Conservation (phyloP, 2,888 invertebrate genomes). For the Synanthedon tipuliformis region DNA sequence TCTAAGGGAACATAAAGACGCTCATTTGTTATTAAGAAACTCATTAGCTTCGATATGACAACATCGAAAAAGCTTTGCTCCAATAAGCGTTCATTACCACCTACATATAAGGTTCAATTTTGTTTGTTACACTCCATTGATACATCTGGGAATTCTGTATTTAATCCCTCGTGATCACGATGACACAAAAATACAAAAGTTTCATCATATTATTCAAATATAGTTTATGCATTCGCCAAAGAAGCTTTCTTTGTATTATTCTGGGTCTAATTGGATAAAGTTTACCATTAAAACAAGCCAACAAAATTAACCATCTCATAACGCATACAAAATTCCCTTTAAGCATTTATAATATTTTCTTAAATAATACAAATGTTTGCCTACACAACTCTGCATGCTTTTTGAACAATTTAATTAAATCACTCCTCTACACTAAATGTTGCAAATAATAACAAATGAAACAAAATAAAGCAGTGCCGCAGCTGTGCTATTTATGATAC, state of each 20-base stretch:
- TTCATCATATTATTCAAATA: too few relatives aligned
- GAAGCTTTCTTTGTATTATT: too few relatives aligned
- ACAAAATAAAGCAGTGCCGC: conserved; percentile 49
- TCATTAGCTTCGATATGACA: conserved; percentile 14
- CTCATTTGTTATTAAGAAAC: background rate
- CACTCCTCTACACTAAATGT: background rate
- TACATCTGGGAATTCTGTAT: too few relatives aligned
- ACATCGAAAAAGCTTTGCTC: conserved; percentile 54
- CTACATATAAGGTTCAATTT: background rate
- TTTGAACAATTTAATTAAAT: background rate
- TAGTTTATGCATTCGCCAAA: too few relatives aligned
- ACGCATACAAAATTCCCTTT: background rate
- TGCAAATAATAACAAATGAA: conserved; percentile 13
- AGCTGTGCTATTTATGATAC: conserved; percentile 41
- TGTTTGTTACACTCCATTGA: too few relatives aligned
- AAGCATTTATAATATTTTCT: background rate
- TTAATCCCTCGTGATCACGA: too few relatives aligned
- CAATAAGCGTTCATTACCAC: conserved; percentile 29
- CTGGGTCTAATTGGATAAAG: too few relatives aligned
- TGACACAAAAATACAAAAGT: too few relatives aligned
- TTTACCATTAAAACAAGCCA: too few relatives aligned
- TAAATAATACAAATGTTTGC: background rate
- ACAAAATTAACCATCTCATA: background rate
- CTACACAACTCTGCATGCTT: background rate
- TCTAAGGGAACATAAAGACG: conserved; percentile 29